Evolutionary conservation across 2,888 invertebrate genomes (phyloP).

Genomic region (Hydriomena furcata): DNA sequence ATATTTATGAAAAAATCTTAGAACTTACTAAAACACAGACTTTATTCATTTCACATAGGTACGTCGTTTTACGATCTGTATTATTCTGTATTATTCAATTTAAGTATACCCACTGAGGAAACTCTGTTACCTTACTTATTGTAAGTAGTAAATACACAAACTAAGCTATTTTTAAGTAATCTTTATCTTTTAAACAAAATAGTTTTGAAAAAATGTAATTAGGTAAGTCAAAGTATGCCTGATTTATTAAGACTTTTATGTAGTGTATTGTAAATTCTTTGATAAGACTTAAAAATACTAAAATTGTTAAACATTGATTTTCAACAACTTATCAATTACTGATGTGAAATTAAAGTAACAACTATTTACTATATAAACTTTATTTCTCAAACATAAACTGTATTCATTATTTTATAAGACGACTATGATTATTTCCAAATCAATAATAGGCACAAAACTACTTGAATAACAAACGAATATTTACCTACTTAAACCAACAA

Average conservation of each 20-base stretch:
- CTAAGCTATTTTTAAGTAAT: not conserved
- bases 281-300: not conserved
- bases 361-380: not conserved
- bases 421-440: no score
- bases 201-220: no score
- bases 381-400: no score
- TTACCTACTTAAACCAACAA: not conserved
- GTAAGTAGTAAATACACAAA: constrained; percentile 14
- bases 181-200: no score
- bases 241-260: not conserved
- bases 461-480: not conserved
- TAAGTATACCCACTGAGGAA: constrained; percentile 8
- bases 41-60: constrained; percentile 2
- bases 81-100: not conserved
- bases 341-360: constrained; percentile 9
- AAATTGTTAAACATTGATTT: not conserved
- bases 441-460: no score
- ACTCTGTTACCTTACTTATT: constrained; percentile 23
- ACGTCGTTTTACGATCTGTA: not conserved
- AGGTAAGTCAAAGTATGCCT: not conserved
- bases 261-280: not conserved
- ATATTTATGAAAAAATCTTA: constrained; percentile 22
- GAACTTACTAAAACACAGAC: constrained; percentile 2
- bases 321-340: not conserved
- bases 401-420: no score